phyloP scores from a whole-genome alignment of 2,888 invertebrate genomes.

The Aelia acuminata region DNA sequence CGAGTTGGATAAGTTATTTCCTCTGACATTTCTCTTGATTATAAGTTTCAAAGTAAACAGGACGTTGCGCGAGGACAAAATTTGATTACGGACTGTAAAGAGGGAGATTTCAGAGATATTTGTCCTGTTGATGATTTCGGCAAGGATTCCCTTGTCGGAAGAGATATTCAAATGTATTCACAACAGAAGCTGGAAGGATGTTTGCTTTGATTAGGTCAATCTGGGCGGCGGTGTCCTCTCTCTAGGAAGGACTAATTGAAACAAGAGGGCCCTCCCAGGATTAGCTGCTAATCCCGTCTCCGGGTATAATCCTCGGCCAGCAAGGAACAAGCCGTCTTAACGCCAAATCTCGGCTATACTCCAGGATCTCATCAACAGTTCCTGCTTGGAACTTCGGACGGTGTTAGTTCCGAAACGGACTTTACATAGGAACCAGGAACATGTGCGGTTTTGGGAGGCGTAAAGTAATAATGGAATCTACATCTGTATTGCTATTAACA shows the following conservation, averaged over 20 bases:
- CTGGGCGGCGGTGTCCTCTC: not conserved
- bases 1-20: too few species aligned
- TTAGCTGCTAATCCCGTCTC: slow-evolving; percentile 51
- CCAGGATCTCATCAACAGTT: not conserved
- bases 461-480: too few species aligned
- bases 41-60: too few species aligned
- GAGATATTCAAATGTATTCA: slow-evolving; percentile 42
- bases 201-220: slow-evolving; percentile 46
- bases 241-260: slow-evolving; percentile 51
- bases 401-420: not conserved
- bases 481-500: too few species aligned
- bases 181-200: slow-evolving; percentile 42
- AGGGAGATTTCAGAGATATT: not conserved
- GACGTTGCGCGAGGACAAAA: not conserved
- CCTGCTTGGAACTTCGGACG: not conserved
- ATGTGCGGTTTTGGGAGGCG: too few species aligned
- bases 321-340: slow-evolving; percentile 39
- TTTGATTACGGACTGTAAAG: not conserved
- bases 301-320: slow-evolving; percentile 11
- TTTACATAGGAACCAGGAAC: not conserved
- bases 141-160: not conserved
- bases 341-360: not conserved
- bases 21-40: too few species aligned
- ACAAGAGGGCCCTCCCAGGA: slow-evolving; percentile 46
- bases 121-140: not conserved